phyloP scores from a whole-genome alignment of 2,113 vertebrate species.

The Sceloporus undulatus region DNA sequence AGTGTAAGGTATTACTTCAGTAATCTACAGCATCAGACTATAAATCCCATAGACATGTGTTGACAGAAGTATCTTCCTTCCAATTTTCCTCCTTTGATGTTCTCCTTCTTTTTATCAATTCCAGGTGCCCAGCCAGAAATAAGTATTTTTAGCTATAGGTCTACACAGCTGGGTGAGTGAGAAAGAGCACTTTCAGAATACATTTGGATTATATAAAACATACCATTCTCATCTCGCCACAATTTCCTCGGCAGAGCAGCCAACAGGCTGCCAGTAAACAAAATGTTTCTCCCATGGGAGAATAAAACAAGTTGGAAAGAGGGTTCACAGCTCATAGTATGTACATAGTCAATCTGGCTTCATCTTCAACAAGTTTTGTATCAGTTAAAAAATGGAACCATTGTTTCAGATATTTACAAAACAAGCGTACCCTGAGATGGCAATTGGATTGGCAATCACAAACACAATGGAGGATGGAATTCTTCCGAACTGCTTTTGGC shows the following conservation, averaged over 20 bases:
- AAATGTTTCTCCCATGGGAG: background rate
- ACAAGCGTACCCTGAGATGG: background rate
- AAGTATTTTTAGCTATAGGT: background rate
- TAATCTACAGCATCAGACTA: background rate
- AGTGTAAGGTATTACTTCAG: background rate
- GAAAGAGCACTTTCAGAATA: background rate
- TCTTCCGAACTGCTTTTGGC: background rate
- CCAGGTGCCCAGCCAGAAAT: background rate
- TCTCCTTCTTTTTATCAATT: background rate
- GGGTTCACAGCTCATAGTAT: background rate
- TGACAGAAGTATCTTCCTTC: no score
- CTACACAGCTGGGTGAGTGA: background rate
- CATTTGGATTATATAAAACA: background rate
- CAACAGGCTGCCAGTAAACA: background rate
- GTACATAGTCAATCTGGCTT: background rate
- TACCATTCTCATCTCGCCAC: background rate
- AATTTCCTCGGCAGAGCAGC: background rate
- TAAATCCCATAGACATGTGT: background rate
- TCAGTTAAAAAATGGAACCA: background rate
- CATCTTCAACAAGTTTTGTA: background rate
- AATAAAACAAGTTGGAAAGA: background rate
- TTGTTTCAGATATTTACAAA: conserved; percentile 6
- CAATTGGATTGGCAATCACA: background rate
- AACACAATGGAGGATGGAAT: background rate
- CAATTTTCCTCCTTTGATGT: background rate